Base-by-base conservation (phyloP, 2,888 invertebrate genomes). In the Urechis unicinctus region DNA sequence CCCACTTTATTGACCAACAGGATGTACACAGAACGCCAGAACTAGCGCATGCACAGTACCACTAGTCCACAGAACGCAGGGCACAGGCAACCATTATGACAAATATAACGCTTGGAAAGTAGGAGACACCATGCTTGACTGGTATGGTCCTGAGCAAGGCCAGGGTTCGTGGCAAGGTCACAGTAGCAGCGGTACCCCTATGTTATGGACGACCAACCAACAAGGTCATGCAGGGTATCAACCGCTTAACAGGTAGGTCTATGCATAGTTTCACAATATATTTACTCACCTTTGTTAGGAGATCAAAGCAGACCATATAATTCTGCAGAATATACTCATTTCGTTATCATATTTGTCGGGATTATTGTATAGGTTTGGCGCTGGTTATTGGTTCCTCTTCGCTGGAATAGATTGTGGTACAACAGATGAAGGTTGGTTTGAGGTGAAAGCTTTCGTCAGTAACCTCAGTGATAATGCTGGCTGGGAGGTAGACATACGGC, bases 401-500 rank as follows among this genome's bases (percentile, higher is more conserved):
- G 28, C 76, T 28, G 61, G 66, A n/a, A 72, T 76, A 70, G 72
- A 76, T 59, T 76, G 76, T 59, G 57, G 61, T 3, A 65, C 70
- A 54, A 62, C 70, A 0, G 66, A 72, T 49, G 60, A 67, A 3
- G 78, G 79, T 17, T 80, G 78, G 77, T 79, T 80, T 58, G 79
- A 80, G 61, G 50, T 80, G 25, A 79, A 80, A 61, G 68, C 63
- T 1, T 68, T 70, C 54, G 67, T 73, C 21, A 44, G 3, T 17
- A 52, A 13, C 30, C 5, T 5, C 21, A 28, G n/a, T n/a, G n/a
- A n/a, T n/a, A n/a, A n/a, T n/a, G n/a, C 6, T 45, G 53, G 65
- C 58, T 79, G 78, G 78, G 79, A 79, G 53, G 49, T 54, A 2
- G 68, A 77, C 55, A 62, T 78, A 6, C 21, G 50, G 6, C 70